Evolutionary conservation across 1,140 invertebrate genomes (phyloP), one percentile per base, ranked within the genome.

Genomic region (Aphelinus atriplicis): DNA sequence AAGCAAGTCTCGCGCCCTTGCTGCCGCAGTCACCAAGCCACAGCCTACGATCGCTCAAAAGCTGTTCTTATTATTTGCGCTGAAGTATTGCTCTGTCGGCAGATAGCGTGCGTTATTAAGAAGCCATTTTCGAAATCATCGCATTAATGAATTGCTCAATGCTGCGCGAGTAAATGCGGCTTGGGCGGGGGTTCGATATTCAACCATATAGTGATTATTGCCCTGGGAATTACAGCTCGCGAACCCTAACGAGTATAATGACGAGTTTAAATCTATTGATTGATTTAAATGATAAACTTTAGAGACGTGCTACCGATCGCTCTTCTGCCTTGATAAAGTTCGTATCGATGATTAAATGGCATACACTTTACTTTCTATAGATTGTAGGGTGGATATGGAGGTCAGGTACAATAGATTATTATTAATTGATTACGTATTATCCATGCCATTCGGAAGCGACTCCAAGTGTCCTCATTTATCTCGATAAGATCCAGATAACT

Each of bases 61-160:
- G 4, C 26, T 42, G 1, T 26, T 55, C 64, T 66, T 45, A 66
- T 53, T 45, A 43, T 3, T 26, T 56, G 56, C 47, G 48, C 26
- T 43, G 9, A 61, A 51, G 58, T 1, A 60, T 51, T 26, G 58
- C 3, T 4, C 46, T 55, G 50, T 55, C 50, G 48, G 10, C 3
- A 45, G 48, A 45, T 65, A 66, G 64, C 5, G 26, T 2, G 64
- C 4, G 50, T 66, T 50, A 66, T 66, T 66, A 66, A 43, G 64
- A 7, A 55, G n/a, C 10, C 50, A 66, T 48, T 66, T 66, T 50
- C 47, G 2, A 55, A 51, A 66, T 66, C 43, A 70, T 70, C 58
- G 68, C n/a, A 43, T 61, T 70, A 70, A 70, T 70, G 58, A 58
- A 70, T 53, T 51, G 56, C 47, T 26, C 47, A 64, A 50, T 50